Base-by-base conservation (phyloP, 2,797 vertebrate species). In the Coregonus ussuriensis region DNA sequence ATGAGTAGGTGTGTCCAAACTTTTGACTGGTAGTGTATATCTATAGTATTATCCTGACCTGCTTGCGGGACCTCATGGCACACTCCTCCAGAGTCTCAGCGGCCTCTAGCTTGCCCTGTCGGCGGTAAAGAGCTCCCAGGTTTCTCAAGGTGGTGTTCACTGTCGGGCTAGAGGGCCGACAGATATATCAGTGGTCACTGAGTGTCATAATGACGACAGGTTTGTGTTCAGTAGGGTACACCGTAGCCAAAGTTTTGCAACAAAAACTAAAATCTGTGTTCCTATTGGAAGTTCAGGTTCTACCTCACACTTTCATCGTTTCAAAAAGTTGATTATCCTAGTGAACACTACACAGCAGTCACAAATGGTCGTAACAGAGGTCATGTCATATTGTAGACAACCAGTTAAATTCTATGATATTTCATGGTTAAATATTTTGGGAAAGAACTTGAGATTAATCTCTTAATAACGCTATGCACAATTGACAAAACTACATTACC, bases 81-180 rank as follows among this genome's bases (percentile, higher is more conserved):
- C 96, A 98, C 77, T 97, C 96, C 79, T 98, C 97, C 90, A 98
- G 88, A 3, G 96, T 97, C 79, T 98, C 97, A 0, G 97, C 97
- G 0, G 97, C 97, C 90, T 98, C 97, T 11, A 98, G 92, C 86
- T 97, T 98, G 77, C 97, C 97, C 92, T 98, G 97, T 1, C 97
- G 94, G 78, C 96, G 95, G 88, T 99, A 99, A 82, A 99, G 90
- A 0, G 98, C 97, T 0, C 98, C 98, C 56, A 99, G 92, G 93
- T 98, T 99, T 88, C 96, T 94, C 92, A 99, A 92, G 7, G 98
- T 99, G 18, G 98, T 99, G 92, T 98, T 98, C 85, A 99, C 98
- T 29, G 98, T 99, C 0, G 98, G 98, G 91, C 98, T 99, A 87
- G 0, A 78, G n/a, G 83, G 13, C 3, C 41, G 9, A 71, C 15